Evolutionary conservation across 2,113 vertebrate species (phyloP).

Genomic region (Anhinga anhinga): DNA sequence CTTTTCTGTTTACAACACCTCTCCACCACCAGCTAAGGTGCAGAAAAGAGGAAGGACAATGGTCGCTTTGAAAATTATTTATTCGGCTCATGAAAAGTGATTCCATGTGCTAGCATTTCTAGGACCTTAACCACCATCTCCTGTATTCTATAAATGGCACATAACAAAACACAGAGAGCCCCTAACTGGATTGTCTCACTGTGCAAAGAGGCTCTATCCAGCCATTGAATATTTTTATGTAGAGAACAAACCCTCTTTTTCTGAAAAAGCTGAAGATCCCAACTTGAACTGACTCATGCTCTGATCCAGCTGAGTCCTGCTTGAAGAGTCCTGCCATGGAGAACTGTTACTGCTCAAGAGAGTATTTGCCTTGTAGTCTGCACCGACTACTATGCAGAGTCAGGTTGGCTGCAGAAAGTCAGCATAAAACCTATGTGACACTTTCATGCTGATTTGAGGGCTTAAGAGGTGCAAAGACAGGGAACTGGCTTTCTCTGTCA

Average conservation of each 20-base stretch:
- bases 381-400: background rate
- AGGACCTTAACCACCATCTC: background rate
- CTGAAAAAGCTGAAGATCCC: background rate
- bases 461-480: background rate
- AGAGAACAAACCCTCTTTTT: background rate
- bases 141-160: background rate
- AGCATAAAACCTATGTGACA: background rate
- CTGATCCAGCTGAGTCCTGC: background rate
- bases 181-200: background rate
- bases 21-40: background rate
- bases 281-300: background rate
- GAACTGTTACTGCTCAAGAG: background rate
- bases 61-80: background rate
- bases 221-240: background rate
- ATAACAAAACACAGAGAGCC: background rate
- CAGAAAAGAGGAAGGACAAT: background rate
- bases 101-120: background rate
- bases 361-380: background rate
- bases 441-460: background rate
- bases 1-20: conserved; percentile 9
- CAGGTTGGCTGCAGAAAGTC: background rate
- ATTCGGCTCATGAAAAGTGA: background rate
- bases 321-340: background rate
- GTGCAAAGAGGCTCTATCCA: background rate
- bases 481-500: background rate